These are phyloP conservation scores for Eupsittula cactorum DNA, from an alignment of 2,113 vertebrate genomes.

Conservation along the genomic window DNA sequence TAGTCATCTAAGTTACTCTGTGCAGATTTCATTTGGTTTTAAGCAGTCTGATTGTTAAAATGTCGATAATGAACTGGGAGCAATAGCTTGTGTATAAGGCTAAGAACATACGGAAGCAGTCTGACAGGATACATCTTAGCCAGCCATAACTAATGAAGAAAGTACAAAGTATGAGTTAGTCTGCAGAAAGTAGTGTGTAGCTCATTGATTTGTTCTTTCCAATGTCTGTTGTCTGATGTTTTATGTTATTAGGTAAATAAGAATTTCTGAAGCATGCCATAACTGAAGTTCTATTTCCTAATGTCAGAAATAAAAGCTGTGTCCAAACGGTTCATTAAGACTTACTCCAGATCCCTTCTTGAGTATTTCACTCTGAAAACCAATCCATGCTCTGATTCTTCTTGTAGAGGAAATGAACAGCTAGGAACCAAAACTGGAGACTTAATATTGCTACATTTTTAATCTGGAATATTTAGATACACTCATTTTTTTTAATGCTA, in stretches of 20 bases:
- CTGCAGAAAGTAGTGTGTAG: background rate
- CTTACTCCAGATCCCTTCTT: background rate
- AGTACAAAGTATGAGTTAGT: background rate
- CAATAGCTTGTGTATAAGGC: fast-evolving
- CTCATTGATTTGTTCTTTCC: background rate
- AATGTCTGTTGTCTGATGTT: background rate
- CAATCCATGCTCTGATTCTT: background rate
- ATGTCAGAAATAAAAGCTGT: slow-evolving; percentile 39
- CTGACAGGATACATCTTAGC: background rate
- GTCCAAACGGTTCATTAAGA: background rate
- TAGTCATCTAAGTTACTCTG: background rate
- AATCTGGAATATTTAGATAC: background rate
- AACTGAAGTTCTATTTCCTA: background rate
- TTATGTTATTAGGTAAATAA: background rate
- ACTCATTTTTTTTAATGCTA: background rate
- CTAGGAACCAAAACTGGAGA: background rate
- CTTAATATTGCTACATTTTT: background rate
- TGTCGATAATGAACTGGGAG: background rate
- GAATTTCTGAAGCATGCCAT: slow-evolving; percentile 18
- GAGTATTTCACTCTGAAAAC: background rate
- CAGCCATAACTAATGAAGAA: background rate
- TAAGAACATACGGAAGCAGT: background rate
- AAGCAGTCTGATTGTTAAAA: background rate
- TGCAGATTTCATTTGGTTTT: background rate
- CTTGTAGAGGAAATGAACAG: background rate